A percentile compares a stretch with the other conserved stretches of the same genome.
Conservation (phyloP, 2,888 invertebrate genomes). For the Philereme transversata region DNA sequence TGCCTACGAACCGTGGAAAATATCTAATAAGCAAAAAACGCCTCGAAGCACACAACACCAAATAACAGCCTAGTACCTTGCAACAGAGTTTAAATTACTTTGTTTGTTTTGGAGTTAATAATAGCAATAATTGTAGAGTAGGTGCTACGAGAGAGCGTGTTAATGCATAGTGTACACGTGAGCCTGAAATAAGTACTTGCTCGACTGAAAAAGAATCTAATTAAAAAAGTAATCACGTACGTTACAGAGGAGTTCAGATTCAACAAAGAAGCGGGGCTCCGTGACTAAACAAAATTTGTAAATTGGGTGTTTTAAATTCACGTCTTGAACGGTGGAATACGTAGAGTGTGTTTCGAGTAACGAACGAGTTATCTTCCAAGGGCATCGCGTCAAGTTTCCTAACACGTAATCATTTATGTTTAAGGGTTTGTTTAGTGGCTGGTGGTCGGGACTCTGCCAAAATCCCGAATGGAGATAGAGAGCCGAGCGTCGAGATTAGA, state of each 20-base stretch:
- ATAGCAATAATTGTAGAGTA: slow-evolving; percentile 57
- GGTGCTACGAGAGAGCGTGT: slow-evolving; percentile 50
- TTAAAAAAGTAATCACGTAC: slow-evolving; percentile 57
- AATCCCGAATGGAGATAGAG: slow-evolving; percentile 33
- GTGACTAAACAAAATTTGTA: slow-evolving; percentile 50
- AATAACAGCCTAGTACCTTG: slow-evolving; percentile 29
- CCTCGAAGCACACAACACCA: slow-evolving; percentile 16
- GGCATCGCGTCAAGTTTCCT: slow-evolving; percentile 49
- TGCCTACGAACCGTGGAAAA: slow-evolving; percentile 40
- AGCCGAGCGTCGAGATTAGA: slow-evolving; percentile 30
- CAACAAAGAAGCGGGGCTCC: slow-evolving; percentile 45
- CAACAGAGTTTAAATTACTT: slow-evolving; percentile 41
- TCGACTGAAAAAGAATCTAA: slow-evolving; percentile 48
- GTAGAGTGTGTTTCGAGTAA: slow-evolving; percentile 55
- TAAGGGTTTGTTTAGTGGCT: slow-evolving; percentile 42
- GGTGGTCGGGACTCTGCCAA: slow-evolving; percentile 33
- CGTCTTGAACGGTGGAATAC: slow-evolving; percentile 54
- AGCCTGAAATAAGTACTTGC: slow-evolving; percentile 41
- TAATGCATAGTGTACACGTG: slow-evolving; percentile 61
- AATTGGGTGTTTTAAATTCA: slow-evolving; percentile 59
- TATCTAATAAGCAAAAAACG: slow-evolving; percentile 41
- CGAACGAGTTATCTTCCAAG: slow-evolving; percentile 58
- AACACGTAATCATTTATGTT: slow-evolving; percentile 58
- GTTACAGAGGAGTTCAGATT: slow-evolving; percentile 44
- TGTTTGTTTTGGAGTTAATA: slow-evolving; percentile 45